Evolutionary conservation across 2,113 vertebrate genomes (phyloP).

Genomic region (Dipodomys ordii): DNA sequence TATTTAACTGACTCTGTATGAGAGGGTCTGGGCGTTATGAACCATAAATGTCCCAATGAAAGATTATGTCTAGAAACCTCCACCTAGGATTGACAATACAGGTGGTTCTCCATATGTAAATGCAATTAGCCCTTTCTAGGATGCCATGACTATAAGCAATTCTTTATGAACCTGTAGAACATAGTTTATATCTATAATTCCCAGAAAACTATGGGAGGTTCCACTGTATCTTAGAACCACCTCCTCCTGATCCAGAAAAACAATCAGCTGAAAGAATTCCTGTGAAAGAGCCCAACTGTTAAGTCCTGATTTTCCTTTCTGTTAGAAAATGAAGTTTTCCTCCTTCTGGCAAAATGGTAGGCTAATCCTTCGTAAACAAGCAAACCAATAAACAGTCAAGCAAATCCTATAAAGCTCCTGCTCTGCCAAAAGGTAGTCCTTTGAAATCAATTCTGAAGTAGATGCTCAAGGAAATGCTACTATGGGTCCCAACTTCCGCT

Average conservation of each 20-base stretch:
- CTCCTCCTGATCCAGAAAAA: neutral
- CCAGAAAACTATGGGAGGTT: neutral
- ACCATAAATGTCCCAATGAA: neutral
- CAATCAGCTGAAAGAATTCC: neutral
- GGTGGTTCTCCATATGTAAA: neutral
- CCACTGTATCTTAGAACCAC: neutral
- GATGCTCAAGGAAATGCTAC: constrained; percentile 48
- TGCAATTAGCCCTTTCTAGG: neutral
- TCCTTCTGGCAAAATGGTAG: neutral
- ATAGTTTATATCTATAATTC: neutral
- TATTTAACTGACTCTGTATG: neutral
- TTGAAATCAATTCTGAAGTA: constrained; percentile 73
- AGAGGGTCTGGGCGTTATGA: neutral
- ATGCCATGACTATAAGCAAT: neutral
- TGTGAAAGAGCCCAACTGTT: neutral
- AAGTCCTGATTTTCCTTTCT: constrained; percentile 21
- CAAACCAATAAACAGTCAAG: constrained; percentile 8
- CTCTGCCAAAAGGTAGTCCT: constrained; percentile 35
- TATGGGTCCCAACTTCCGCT: constrained; percentile 62
- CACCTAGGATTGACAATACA: neutral
- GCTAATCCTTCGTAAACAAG: neutral
- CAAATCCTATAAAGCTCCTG: neutral
- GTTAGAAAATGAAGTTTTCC: constrained; percentile 29
- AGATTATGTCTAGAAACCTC: neutral
- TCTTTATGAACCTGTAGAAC: neutral